Base-by-base conservation (phyloP, 37 sponge, comb jelly and placozoan genomes). In the Halichondria panicea region DNA sequence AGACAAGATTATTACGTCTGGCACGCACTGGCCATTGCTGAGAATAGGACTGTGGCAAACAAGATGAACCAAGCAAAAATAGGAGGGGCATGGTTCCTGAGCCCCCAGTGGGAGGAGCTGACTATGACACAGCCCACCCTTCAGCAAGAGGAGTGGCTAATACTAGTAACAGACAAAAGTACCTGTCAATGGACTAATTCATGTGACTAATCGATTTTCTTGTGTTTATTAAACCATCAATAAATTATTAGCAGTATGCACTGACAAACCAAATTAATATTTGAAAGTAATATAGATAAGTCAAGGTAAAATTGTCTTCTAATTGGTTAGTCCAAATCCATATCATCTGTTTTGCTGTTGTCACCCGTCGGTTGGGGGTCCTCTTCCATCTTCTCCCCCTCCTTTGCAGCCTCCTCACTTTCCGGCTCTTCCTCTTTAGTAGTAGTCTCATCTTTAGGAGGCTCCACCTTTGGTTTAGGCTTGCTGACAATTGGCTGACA, bases 381-480 rank as follows among this genome's bases (percentile, higher is more conserved):
- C 41, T 70, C 52, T 24, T 64, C 54, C 58, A 42, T 35, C 57
- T 31, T 25, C 37, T 58, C 50, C 55, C 66, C 66, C 34, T 76
- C 66, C 35, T 65, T 15, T 48, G 52, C 13, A 11, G 52, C 15
- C 15, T 48, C 52, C 15, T 21, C 25, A 8, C 27, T 38, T 28
- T 33, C 48, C 4, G 55, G 4, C 53, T 4, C 11, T 53, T 53
- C 71, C 22, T 50, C 35, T 21, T n/a, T 19, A 30, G 73, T n/a
- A 40, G 55, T 27, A n/a, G 55, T 43, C 25, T 67, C 79, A 31
- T 79, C 82, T 57, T 88, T 88, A 18, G 99, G 99, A 11, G 99
- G 95, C 72, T 94, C 95, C 21, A 85, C 93, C 65, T 94, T 98
- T 18, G 99, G 99, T 37, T 94, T 98, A 24, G 99, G 95, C 60